phyloP scores from a whole-genome alignment of 2,113 vertebrate genomes.

The Neolamprologus caudopunctatus region DNA sequence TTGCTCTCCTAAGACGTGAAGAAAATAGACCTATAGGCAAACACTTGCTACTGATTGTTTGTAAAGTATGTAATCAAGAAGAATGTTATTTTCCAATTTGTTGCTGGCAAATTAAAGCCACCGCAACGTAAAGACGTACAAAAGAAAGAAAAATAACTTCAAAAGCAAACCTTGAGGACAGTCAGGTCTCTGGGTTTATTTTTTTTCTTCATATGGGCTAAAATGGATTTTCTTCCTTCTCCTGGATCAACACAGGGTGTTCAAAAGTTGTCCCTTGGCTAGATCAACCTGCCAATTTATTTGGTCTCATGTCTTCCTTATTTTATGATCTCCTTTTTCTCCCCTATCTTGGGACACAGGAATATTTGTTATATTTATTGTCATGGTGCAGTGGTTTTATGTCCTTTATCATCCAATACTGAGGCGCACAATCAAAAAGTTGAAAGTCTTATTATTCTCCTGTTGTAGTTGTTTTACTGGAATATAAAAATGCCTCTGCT shows the following conservation, averaged over 20 bases:
- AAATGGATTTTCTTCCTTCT: conserved; percentile 30
- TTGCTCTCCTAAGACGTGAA: not conserved
- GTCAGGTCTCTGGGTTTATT: not conserved
- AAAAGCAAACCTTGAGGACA: not conserved
- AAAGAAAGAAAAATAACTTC: not conserved
- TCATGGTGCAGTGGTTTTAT: conserved; percentile 28
- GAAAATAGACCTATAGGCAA: not conserved
- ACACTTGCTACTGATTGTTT: not conserved
- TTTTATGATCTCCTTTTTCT: conserved; percentile 36
- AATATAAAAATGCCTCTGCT: not conserved
- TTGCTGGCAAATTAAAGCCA: not conserved
- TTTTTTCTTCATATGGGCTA: not conserved
- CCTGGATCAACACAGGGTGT: not conserved
- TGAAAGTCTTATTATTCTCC: conserved; percentile 17
- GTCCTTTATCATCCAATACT: not conserved
- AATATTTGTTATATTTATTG: conserved; percentile 43
- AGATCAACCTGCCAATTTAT: conserved; percentile 24
- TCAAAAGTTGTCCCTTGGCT: conserved; percentile 17
- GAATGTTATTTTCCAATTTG: not conserved
- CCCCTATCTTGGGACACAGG: conserved; percentile 19
- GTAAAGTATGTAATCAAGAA: not conserved
- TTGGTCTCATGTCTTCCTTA: conserved; percentile 38
- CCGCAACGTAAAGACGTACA: not conserved
- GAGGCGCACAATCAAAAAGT: conserved; percentile 22
- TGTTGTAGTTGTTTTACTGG: not conserved